Base-by-base conservation (phyloP, 2,113 vertebrate species). In the Lanius ludovicianus region DNA sequence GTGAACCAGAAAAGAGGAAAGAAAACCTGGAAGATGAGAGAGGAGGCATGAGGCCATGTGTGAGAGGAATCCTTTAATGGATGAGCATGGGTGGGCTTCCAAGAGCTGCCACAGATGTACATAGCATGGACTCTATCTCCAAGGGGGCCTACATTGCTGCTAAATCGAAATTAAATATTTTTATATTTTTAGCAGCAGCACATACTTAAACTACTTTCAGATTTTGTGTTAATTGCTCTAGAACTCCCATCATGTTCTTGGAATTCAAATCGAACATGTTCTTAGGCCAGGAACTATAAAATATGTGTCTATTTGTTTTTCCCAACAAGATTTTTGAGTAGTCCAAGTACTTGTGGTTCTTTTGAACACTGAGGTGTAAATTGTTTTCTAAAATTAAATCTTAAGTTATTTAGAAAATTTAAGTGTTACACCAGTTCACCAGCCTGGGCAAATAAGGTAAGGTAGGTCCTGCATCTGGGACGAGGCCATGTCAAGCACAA, bases 21-120 rank as follows among this genome's bases (percentile, higher is more conserved):
- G 33, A 6, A 74, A 31, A 16, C 7, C 10, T 37, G 33, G 42
- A 41, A 68, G 33, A 22, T 8, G 13, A 44, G 23, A 53, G 8
- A 12, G 50, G 5, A 56, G 6, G 6, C 11, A 13, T 42, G 37
- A 57, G 10, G 14, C 7, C 0, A 0, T 15, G 28, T 12, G 2
- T 6, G 18, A 74, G 17, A 16, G 30, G 25, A 70, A 35, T 24
- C 33, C 25, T 64, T 55, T 14, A 35, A 4, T 21, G 19, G 7
- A 3, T 82, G 49, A 55, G 24, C 41, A 18, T 28, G 27, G 23
- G 13, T 37, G 31, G 25, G 7, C 2, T 50, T 37, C 56, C 63
- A 2, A 30, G 17, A 47, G 13, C 17, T 85, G 7, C 28, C 13
- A 13, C 24, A 59, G 6, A 31, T 24, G 3, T 7, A 20, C 3